These are phyloP conservation scores for Masticophis lateralis DNA, from an alignment of 2,797 vertebrate genomes.

Conservation along the genomic window DNA sequence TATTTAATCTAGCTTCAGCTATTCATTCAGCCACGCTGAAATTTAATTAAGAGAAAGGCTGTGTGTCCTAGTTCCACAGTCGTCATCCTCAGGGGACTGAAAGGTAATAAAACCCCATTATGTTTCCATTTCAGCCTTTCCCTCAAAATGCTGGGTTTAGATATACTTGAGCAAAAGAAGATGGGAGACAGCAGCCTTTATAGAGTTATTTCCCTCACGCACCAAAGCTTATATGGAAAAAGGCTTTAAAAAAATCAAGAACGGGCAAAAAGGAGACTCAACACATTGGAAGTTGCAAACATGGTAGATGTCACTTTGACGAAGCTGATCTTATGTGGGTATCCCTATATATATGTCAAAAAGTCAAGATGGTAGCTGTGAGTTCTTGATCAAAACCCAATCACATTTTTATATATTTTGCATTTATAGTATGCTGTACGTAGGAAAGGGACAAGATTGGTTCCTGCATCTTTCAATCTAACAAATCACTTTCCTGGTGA, in stretches of 20 bases:
- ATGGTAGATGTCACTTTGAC: background rate
- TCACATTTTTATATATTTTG: background rate
- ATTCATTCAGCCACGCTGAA: constrained; percentile 24
- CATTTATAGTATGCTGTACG: background rate
- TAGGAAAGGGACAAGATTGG: background rate
- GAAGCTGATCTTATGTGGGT: background rate
- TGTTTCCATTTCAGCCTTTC: background rate
- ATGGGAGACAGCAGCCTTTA: background rate
- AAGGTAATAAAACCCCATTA: background rate
- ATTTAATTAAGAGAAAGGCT: constrained; percentile 26
- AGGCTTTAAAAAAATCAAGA: background rate
- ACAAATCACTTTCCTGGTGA: background rate
- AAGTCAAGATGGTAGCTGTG: background rate
- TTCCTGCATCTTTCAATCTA: background rate
- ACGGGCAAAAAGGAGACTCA: background rate
- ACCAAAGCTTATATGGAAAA: background rate
- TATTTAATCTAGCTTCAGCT: constrained; percentile 21
- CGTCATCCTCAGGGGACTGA: background rate
- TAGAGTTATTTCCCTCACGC: background rate
- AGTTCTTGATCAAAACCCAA: background rate
- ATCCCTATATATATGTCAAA: background rate
- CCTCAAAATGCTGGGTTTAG: background rate
- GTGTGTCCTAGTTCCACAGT: constrained; percentile 13
- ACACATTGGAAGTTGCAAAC: background rate
- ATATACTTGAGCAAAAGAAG: constrained; percentile 6